A percentile compares a stretch with the other conserved stretches of the same genome.
Evolutionary conservation across 2,113 vertebrate species (phyloP).

Genomic region (Cinclus mexicanus): DNA sequence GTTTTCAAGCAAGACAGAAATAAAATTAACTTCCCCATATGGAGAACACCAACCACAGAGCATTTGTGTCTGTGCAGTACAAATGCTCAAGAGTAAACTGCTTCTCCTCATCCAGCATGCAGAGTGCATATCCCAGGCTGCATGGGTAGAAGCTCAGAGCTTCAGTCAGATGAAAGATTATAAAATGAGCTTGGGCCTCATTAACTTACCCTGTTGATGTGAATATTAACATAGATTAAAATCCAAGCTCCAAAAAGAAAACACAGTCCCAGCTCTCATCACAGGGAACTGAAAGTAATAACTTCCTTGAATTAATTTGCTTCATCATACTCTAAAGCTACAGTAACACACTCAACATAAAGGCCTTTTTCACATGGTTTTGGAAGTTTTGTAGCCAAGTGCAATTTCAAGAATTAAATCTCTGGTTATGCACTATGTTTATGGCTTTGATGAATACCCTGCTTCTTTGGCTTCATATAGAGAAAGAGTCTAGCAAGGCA

Average conservation of each 20-base stretch:
- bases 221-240: constrained; percentile 56
- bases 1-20: constrained; percentile 61
- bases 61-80: constrained; percentile 20
- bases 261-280: not conserved
- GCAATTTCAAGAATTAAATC: constrained; percentile 33
- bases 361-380: not conserved
- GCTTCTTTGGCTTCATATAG: not conserved
- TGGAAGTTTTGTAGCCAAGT: constrained; percentile 5
- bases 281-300: constrained; percentile 1
- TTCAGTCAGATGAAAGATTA: constrained; percentile 47
- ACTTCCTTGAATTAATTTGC: constrained; percentile 39
- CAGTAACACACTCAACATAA: not conserved
- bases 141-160: not conserved
- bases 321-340: not conserved
- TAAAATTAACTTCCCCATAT: constrained; percentile 60
- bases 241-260: constrained; percentile 33
- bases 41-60: constrained; percentile 50
- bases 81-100: constrained; percentile 8
- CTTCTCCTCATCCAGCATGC: constrained; percentile 39
- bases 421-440: constrained; percentile 18
- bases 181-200: constrained; percentile 43
- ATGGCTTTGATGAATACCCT: constrained; percentile 2
- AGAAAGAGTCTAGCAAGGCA: constrained; percentile 32
- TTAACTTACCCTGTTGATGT: constrained; percentile 35
- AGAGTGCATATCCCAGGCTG: not conserved